These are phyloP conservation scores for Chionomys nivalis DNA, from an alignment of 2,113 vertebrate genomes.

Conservation along the genomic window DNA sequence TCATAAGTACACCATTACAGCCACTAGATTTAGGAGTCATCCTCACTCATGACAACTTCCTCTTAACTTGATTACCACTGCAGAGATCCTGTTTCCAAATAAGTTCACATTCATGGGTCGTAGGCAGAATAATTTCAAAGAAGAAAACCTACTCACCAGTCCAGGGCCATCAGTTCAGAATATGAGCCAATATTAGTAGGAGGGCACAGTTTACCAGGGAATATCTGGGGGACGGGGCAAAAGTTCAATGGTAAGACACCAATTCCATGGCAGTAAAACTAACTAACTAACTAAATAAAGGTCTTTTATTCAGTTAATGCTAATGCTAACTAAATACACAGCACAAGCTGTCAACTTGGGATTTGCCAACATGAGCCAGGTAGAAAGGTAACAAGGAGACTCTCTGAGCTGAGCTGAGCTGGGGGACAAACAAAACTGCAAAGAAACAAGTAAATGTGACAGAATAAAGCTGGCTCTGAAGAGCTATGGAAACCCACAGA, in stretches of 20 bases:
- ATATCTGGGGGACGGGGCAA: neutral
- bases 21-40: neutral
- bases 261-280: neutral
- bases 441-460: neutral
- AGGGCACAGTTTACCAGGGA: neutral
- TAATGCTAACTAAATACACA: neutral
- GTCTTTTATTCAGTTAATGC: neutral
- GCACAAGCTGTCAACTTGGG: neutral
- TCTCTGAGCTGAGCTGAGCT: neutral
- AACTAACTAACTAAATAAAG: neutral
- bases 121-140: neutral
- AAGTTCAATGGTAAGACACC: neutral
- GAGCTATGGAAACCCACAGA: neutral
- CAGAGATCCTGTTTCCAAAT: neutral
- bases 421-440: neutral
- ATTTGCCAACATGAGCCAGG: neutral
- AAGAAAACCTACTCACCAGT: too few relatives aligned
- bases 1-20: neutral
- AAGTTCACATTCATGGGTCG: neutral
- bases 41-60: neutral
- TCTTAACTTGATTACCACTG: neutral
- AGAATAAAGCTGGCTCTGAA: neutral
- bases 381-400: neutral
- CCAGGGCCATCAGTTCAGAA: neutral
- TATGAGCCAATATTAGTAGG: neutral